These are phyloP conservation scores for Micropterix aruncella DNA, from an alignment of 2,888 invertebrate species.

Conservation along the genomic window DNA sequence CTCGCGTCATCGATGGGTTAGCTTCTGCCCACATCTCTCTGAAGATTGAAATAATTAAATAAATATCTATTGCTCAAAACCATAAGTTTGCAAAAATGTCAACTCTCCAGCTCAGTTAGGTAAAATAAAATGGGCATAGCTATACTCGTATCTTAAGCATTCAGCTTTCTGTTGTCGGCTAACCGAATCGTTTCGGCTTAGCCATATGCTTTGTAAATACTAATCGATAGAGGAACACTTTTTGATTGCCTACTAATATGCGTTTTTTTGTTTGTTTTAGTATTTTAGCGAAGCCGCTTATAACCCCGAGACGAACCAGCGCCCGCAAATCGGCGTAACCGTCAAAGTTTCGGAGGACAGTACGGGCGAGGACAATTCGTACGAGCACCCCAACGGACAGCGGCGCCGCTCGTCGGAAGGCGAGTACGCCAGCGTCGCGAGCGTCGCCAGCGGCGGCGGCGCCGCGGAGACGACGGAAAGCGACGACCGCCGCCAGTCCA, in stretches of 20 bases:
- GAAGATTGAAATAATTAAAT: no score
- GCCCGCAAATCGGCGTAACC: slow-evolving; percentile 28
- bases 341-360: slow-evolving; percentile 29
- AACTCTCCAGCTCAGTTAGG: no score
- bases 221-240: no score
- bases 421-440: slow-evolving; percentile 33
- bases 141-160: no score
- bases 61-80: no score
- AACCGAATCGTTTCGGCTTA: no score
- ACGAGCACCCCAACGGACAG: slow-evolving; percentile 32
- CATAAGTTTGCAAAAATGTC: no score
- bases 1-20: no score
- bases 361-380: slow-evolving; percentile 34
- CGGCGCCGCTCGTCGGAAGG: slow-evolving; percentile 23
- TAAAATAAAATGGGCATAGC: no score
- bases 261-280: slow-evolving; percentile 30
- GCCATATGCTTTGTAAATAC: no score
- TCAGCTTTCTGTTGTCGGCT: no score
- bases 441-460: slow-evolving; percentile 26
- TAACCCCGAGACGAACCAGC: slow-evolving; percentile 75
- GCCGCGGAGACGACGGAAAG: slow-evolving; percentile 15
- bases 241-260: not conserved
- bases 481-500: slow-evolving; percentile 40
- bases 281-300: slow-evolving; percentile 85
- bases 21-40: no score